Percentiles rank a stretch among this genome's conserved stretches.
Evolutionary conservation across 2,113 vertebrate genomes (phyloP).

Genomic region (Thalassarche chlororhynchos): DNA sequence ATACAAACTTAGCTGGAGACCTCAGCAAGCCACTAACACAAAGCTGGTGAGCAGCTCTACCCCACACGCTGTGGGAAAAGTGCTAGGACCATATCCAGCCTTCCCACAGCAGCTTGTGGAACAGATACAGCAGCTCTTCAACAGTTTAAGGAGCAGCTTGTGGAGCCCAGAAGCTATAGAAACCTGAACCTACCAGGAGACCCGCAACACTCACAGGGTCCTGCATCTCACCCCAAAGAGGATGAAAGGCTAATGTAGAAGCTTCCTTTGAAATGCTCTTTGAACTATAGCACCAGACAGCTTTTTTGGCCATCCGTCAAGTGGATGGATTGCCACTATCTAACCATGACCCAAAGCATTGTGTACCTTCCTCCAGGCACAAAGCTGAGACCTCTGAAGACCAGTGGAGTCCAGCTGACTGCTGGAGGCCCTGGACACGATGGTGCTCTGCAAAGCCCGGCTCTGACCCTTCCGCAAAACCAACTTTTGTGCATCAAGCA

Average conservation of each 20-base stretch:
- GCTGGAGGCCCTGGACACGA: background rate
- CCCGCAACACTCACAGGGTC: too few species aligned
- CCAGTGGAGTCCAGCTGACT: background rate
- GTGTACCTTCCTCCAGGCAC: background rate
- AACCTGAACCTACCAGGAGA: background rate
- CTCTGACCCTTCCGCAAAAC: background rate
- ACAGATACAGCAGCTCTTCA: background rate
- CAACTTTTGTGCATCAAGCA: background rate
- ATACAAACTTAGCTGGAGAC: background rate
- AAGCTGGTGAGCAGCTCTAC: background rate
- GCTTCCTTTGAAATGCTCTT: background rate
- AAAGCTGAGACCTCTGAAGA: background rate
- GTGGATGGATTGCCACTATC: too few species aligned
- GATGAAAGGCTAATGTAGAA: background rate
- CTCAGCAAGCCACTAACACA: background rate
- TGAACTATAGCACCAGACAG: background rate
- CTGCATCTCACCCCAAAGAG: background rate
- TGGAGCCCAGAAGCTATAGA: background rate
- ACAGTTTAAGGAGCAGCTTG: background rate
- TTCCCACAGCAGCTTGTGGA: background rate
- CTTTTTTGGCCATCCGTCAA: background rate
- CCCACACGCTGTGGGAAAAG: fast-evolving
- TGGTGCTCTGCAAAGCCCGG: background rate
- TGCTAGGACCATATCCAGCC: background rate
- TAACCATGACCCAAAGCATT: background rate